These are phyloP conservation scores for Adela reaumurella DNA, from an alignment of 2,888 invertebrate species.

Conservation along the genomic window DNA sequence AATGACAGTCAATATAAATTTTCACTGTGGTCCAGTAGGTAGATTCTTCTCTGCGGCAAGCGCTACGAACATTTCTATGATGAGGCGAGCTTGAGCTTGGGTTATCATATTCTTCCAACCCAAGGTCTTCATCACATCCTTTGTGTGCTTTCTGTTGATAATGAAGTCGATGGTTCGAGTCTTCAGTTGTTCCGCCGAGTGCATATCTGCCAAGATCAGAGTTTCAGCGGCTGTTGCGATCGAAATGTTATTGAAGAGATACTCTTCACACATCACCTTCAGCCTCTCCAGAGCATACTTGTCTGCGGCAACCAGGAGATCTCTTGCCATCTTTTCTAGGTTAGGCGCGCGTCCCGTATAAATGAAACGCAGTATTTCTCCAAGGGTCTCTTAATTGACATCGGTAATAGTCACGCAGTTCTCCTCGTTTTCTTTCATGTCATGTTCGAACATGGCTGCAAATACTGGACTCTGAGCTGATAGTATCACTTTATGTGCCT, in stretches of 20 bases:
- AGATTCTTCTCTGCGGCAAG: slow-evolving; percentile 98
- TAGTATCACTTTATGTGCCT: no score
- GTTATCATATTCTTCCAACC: slow-evolving; percentile 99
- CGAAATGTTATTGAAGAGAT: slow-evolving; percentile 88
- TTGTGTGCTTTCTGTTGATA: slow-evolving; percentile 77
- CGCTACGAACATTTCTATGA: slow-evolving; percentile 98
- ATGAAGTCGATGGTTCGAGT: slow-evolving; percentile 99
- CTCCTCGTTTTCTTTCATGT: no score
- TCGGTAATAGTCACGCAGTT: no score
- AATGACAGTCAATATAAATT: no score
- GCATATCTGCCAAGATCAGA: slow-evolving; percentile 94
- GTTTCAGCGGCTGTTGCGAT: slow-evolving; percentile 97
- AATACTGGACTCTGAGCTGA: no score
- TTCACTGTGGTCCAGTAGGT: slow-evolving; percentile 96
- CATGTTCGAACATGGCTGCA: no score
- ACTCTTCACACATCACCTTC: slow-evolving; percentile 99
- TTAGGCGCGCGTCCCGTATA: no score
- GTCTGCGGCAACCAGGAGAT: slow-evolving; percentile 29
- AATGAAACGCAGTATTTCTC: no score
- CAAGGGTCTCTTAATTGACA: no score
- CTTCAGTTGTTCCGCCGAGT: slow-evolving; percentile 97
- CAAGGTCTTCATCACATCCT: slow-evolving; percentile 97
- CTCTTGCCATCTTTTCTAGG: no score
- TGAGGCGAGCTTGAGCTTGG: slow-evolving; percentile 95
- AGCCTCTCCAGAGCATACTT: slow-evolving; percentile 96